Evolutionary conservation across 2,113 vertebrate genomes (phyloP).

Genomic region (Artemisiospiza belli): DNA sequence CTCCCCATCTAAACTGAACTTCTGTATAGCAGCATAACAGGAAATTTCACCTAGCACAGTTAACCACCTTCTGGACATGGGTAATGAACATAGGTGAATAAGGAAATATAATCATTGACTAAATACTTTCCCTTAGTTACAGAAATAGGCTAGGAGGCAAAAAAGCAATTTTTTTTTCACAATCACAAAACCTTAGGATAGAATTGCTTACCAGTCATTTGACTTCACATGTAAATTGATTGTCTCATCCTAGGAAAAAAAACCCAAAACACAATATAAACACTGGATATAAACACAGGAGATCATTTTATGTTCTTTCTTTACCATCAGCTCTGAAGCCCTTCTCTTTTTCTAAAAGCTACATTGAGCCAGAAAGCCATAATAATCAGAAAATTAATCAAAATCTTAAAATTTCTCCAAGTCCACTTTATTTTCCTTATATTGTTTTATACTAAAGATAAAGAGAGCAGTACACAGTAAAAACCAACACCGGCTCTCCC

Average conservation of each 20-base stretch:
- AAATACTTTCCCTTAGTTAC: not conserved
- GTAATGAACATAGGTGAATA: not conserved
- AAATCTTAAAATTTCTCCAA: not conserved
- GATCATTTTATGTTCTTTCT: not conserved
- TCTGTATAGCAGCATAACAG: not conserved
- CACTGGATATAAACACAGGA: not conserved
- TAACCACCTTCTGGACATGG: not conserved
- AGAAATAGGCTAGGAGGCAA: not conserved
- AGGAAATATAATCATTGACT: not conserved
- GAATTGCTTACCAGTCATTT: conserved; percentile 50
- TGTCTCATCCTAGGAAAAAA: conserved; percentile 10
- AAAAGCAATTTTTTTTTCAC: not conserved
- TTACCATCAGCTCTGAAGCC: not conserved
- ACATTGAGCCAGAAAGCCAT: not conserved
- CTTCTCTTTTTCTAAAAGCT: not conserved
- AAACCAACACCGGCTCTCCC: not conserved
- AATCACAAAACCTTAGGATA: not conserved
- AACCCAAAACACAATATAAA: not conserved
- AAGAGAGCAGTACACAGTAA: not conserved
- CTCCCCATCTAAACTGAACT: not conserved
- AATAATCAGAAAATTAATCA: not conserved
- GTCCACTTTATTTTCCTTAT: not conserved
- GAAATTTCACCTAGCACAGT: not conserved
- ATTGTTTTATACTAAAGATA: not conserved
- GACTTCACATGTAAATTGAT: conserved; percentile 29